Percentiles rank a stretch among this genome's conserved stretches.
phyloP scores from a whole-genome alignment of 2,888 invertebrate genomes.

The Chymomyza fuscimana region DNA sequence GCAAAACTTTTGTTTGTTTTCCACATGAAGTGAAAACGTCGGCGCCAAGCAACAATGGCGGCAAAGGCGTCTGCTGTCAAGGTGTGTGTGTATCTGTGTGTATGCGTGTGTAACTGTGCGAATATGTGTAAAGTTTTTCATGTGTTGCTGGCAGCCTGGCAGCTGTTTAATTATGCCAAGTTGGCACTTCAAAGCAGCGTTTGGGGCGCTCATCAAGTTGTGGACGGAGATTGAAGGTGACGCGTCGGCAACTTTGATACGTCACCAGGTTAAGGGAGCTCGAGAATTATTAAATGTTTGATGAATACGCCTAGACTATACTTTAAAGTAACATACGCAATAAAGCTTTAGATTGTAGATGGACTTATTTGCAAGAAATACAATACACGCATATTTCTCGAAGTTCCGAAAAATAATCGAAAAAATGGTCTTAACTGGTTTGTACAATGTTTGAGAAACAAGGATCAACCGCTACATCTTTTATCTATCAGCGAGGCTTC shows the following conservation, averaged over 20 bases:
- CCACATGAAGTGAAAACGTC: constrained; percentile 48
- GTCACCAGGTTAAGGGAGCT: no score
- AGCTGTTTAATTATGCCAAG: constrained; percentile 73
- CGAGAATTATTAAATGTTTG: background rate
- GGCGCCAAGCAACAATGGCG: constrained; percentile 31
- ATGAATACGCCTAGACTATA: background rate
- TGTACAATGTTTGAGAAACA: no score
- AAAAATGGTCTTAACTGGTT: no score
- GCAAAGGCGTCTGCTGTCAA: constrained; percentile 42
- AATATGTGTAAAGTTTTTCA: constrained; percentile 11
- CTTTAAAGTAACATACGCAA: background rate
- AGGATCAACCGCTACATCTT: no score
- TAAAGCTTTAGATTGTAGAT: no score
- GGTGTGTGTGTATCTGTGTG: constrained; percentile 62
- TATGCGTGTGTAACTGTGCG: constrained; percentile 21
- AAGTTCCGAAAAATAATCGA: no score
- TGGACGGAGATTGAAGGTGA: background rate
- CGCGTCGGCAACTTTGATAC: no score
- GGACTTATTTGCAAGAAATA: no score
- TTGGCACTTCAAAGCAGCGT: constrained; percentile 76
- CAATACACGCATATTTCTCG: no score
- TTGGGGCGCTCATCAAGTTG: background rate
- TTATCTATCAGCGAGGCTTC: no score
- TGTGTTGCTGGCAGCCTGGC: constrained; percentile 32
- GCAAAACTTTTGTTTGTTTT: constrained; percentile 61